phyloP scores from a whole-genome alignment of 2,888 invertebrate genomes.

The Trilocha varians region DNA sequence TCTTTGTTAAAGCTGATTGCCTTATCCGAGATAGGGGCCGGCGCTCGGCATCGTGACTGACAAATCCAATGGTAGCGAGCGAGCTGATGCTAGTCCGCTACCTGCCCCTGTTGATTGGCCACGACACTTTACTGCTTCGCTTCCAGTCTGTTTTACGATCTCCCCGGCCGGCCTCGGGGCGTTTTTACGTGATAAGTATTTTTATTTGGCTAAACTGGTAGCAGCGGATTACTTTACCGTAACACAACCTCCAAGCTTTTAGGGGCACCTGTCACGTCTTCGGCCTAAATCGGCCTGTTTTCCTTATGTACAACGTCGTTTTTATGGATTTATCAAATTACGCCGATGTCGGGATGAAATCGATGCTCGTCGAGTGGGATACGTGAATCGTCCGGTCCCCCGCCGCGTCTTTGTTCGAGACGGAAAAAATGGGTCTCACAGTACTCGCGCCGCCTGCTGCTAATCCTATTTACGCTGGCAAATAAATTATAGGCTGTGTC shows the following conservation, averaged over 20 bases:
- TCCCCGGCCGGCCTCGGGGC: constrained; percentile 18
- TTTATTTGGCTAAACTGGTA: constrained; percentile 48
- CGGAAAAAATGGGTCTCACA: constrained; percentile 52
- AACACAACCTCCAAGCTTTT: constrained; percentile 44
- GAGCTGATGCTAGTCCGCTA: constrained; percentile 18
- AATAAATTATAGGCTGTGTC: constrained; percentile 56
- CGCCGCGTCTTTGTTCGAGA: constrained; percentile 26
- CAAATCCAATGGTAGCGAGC: constrained; percentile 29
- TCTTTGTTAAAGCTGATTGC: neutral
- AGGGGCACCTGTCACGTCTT: constrained; percentile 32
- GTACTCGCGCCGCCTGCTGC: constrained; percentile 42
- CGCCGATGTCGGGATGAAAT: constrained; percentile 6
- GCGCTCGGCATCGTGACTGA: constrained; percentile 16
- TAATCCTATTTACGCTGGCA: constrained; percentile 63
- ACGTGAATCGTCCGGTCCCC: constrained; percentile 10
- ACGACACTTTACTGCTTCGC: constrained; percentile 37
- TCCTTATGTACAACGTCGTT: constrained; percentile 5
- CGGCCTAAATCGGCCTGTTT: constrained; percentile 12
- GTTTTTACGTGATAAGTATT: constrained; percentile 55
- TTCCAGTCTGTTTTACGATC: constrained; percentile 24
- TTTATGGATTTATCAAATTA: constrained; percentile 12
- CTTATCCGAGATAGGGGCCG: constrained; percentile 1
- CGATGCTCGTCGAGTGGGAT: constrained; percentile 10
- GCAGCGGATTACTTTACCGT: constrained; percentile 35
- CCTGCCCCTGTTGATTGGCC: constrained; percentile 30